Conservation (phyloP, 1,140 invertebrate genomes). For the Rhopalosiphum padi region DNA sequence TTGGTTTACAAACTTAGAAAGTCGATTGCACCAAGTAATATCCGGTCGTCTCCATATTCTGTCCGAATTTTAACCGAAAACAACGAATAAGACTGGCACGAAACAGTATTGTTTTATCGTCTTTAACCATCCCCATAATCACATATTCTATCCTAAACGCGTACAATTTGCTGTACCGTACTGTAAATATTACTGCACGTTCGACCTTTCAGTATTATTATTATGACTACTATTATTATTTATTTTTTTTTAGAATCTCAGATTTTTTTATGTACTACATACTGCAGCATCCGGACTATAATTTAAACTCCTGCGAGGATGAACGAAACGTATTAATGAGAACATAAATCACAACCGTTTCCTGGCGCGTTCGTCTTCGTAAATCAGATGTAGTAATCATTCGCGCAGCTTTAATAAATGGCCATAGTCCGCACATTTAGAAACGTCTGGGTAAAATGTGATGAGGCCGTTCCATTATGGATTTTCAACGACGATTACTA, state of each 20-base stretch:
- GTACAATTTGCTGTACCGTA: background rate
- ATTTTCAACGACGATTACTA: background rate
- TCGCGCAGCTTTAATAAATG: constrained; percentile 19
- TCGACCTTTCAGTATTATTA: background rate
- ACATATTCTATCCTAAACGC: background rate
- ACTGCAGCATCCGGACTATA: background rate
- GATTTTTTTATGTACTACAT: background rate
- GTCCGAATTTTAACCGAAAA: background rate
- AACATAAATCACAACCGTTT: constrained; percentile 28
- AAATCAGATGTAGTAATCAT: constrained; percentile 25
- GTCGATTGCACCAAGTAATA: background rate
- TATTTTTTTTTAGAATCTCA: constrained; percentile 2
- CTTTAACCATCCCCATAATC: background rate
- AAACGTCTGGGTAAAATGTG: background rate
- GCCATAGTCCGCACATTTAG: background rate
- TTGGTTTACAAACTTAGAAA: background rate
- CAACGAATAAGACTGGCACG: background rate
- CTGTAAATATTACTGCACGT: background rate
- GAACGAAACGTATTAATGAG: constrained; percentile 43
- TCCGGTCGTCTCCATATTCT: background rate
- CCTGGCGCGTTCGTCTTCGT: constrained; percentile 7
- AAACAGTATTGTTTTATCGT: background rate
- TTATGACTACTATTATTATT: background rate
- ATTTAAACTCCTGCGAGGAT: constrained; percentile 10
- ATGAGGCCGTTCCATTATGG: background rate